Evolutionary conservation across 2,888 invertebrate species (phyloP).

Genomic region (Drosophila dives): DNA sequence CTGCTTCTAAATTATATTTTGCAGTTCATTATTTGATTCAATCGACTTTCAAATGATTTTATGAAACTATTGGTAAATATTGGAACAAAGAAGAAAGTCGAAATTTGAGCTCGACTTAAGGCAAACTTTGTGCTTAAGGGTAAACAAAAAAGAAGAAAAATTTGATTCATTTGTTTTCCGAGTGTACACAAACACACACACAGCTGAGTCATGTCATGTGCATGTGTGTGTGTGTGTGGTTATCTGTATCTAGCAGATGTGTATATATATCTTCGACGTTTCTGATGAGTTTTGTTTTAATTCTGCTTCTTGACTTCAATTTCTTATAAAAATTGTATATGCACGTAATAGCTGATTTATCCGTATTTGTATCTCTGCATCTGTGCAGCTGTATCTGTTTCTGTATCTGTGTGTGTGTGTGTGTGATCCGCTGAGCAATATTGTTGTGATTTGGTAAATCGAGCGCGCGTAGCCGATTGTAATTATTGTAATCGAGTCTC

Average conservation of each 20-base stretch:
- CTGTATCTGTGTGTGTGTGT: constrained; percentile 13
- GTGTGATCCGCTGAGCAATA: constrained; percentile 22
- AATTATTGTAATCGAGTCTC: constrained; percentile 84
- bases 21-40: background rate
- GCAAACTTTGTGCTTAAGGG: background rate
- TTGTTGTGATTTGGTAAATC: constrained; percentile 72
- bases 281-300: constrained; percentile 81
- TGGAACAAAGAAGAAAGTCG: background rate
- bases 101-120: background rate
- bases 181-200: constrained; percentile 21
- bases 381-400: constrained; percentile 30
- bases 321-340: constrained; percentile 77
- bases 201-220: constrained; percentile 60
- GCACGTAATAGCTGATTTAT: constrained; percentile 67
- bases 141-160: background rate
- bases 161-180: background rate
- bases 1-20: background rate
- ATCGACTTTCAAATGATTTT: background rate
- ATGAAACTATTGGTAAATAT: background rate
- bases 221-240: constrained; percentile 17
- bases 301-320: constrained; percentile 78
- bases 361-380: constrained; percentile 22
- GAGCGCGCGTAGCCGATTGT: constrained; percentile 82
- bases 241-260: constrained; percentile 28
- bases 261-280: constrained; percentile 39